Conservation (phyloP, 2,797 vertebrate genomes). For the Anguilla megastoma region DNA sequence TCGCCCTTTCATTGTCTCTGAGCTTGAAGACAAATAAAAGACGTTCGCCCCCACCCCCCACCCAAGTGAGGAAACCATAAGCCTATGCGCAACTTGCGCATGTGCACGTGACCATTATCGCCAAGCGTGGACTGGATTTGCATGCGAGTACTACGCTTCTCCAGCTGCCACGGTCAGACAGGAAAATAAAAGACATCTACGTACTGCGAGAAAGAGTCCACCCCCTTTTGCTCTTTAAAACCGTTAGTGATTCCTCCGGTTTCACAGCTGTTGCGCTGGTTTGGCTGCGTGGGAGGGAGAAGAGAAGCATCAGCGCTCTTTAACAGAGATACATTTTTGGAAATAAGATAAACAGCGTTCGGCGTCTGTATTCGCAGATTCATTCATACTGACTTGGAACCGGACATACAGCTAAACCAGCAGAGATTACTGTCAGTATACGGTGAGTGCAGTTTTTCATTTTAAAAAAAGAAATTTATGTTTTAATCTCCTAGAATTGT, state of each 20-base stretch:
- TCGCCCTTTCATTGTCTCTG: background rate
- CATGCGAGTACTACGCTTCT: conserved; percentile 24
- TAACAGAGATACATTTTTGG: conserved; percentile 50
- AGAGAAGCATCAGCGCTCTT: conserved; percentile 49
- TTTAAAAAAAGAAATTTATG: background rate
- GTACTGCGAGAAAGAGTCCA: conserved; percentile 26
- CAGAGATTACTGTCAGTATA: background rate
- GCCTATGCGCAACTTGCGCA: background rate
- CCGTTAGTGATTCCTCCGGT: conserved; percentile 41
- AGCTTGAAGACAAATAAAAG: background rate
- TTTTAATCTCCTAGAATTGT: background rate
- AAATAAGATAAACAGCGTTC: background rate
- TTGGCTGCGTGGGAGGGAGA: conserved; percentile 34
- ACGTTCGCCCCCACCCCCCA: background rate
- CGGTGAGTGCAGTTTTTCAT: background rate
- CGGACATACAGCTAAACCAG: background rate
- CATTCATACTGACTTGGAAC: conserved; percentile 17
- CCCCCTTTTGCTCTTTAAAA: conserved; percentile 29
- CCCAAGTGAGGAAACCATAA: background rate
- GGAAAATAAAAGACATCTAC: conserved; percentile 56
- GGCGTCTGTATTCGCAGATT: conserved; percentile 26
- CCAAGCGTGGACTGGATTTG: background rate
- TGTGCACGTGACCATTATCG: background rate
- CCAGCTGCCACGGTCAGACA: conserved; percentile 57
- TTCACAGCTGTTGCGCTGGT: conserved; percentile 62